Base-by-base conservation (phyloP, 2,113 vertebrate genomes). In the Corythornis vintsioides region DNA sequence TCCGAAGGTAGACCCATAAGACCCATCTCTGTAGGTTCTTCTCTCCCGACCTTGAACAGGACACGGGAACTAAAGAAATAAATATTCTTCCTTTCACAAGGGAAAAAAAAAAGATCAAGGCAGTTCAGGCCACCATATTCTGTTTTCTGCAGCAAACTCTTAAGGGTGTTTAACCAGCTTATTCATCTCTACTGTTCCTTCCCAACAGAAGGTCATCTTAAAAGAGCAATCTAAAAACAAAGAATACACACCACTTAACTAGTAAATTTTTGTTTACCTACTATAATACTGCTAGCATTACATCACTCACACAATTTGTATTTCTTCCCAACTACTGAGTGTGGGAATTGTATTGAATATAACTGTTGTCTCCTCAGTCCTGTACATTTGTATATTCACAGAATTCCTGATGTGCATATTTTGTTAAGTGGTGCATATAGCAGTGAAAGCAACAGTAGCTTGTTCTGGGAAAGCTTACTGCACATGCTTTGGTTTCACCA, bases 361-460 rank as follows among this genome's bases (percentile, higher is more conserved):
- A 92, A 53, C 3, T 90, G 61, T 47, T 84, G 33, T 65, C 84
- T 95, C 78, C 63, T 90, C 55, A 60, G 65, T 66, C 80, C 66
- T 65, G 45, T 94, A 48, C 83, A 89, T 82, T 55, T 85, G 70
- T 88, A 92, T 96, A 65, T 93, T 84, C 59, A 86, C 63, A 93
- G 84, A 90, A 95, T 96, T 96, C 90, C 90, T 93, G 70, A 48
- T 88, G 93, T 84, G 86, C 90, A 89, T 79, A 84, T 92, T 90
- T 83, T 94, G 89, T 86, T 91, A 83, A 95, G 78, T 66, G 74
- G 55, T 84, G 31, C 86, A 92, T 96, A 87, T 5, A 92, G 74
- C 67, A 95, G 63, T 43, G 67, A 96, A 96, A 91, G 66, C 78
- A 93, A 96, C 75, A 83, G 83, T 76, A 85, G 55, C 63, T 89